A percentile compares a stretch with the other conserved stretches of the same genome.
Evolutionary conservation across 2,797 vertebrate species (phyloP).

Genomic region (Momotus momota): DNA sequence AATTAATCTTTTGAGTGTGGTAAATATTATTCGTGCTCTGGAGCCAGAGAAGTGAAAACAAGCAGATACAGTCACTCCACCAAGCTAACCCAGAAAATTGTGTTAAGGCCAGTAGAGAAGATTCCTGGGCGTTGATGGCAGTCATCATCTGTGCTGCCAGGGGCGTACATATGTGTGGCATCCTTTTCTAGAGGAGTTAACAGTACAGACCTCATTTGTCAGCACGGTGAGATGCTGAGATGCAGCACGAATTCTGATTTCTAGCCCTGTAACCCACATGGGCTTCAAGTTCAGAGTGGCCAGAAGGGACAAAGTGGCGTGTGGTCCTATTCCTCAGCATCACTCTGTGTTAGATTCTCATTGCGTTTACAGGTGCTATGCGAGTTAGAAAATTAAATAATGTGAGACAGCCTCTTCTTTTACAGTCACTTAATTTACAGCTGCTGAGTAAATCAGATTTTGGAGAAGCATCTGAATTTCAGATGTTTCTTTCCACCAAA

Average conservation of each 20-base stretch:
- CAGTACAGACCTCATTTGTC: background rate
- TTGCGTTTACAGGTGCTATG: background rate
- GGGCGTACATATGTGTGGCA: background rate
- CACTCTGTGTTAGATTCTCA: background rate
- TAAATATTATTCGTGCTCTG: slow-evolving; percentile 22
- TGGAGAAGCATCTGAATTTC: background rate
- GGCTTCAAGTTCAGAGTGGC: background rate
- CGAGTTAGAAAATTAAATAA: background rate
- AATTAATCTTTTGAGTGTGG: background rate
- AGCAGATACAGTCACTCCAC: background rate
- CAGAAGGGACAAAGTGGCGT: background rate
- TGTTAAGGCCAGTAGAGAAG: background rate
- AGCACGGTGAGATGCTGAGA: background rate
- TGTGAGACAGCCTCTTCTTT: background rate
- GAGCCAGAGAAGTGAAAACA: background rate
- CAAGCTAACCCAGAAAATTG: background rate
- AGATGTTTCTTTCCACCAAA: background rate
- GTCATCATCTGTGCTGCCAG: background rate
- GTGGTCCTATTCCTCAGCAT: background rate
- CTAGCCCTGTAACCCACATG: background rate
- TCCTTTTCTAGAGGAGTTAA: background rate
- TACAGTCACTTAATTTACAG: background rate
- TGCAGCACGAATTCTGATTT: background rate
- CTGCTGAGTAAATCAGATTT: background rate
- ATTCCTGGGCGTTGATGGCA: background rate